Base-by-base conservation (phyloP, 2,888 invertebrate species). In the Drosophila prostipennis region DNA sequence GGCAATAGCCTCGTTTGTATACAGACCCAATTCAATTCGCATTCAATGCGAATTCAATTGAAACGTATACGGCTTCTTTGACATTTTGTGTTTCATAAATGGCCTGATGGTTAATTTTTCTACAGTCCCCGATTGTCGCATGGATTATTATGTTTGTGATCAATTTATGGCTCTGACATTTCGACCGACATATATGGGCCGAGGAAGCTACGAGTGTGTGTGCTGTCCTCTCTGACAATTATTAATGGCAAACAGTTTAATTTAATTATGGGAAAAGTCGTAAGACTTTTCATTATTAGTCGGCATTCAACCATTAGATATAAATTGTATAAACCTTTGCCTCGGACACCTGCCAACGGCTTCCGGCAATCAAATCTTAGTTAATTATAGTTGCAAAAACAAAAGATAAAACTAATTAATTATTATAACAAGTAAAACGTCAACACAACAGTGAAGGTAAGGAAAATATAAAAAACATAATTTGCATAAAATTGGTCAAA, bases 21-120 rank as follows among this genome's bases (percentile, higher is more conserved):
- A 49, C 60, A 65, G 65, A 53, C 68, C 69, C 79, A 83, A 80
- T 78, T 70, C 83, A 83, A 86, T 82, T 83, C 80, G 78, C 73
- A 82, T 82, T 86, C 83, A 85, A 82, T 85, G 78, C 74, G 84
- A 82, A 83, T 86, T 82, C 81, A 82, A 82, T 87, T 82, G 87
- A 82, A 86, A 51, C 52, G 68, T 83, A 79, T 80, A 74, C 43
- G 87, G 87, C 81, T 86, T 86, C 81, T 74, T 68, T 70, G 76
- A 74, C 80, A 69, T 77, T 81, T 82, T 70, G 55, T 76, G 65
- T 81, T 84, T 82, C 82, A 84, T 78, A 82, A 82, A 82, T 82
- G 82, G 82, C 65, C 70, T 80, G 87, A 87, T 82, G 87, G 82
- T 84, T 82, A 83, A 82, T 82, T 82, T 81, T 77, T 74, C 73